Conservation (phyloP, 1,140 invertebrate genomes). For the Achatina immaculata region DNA sequence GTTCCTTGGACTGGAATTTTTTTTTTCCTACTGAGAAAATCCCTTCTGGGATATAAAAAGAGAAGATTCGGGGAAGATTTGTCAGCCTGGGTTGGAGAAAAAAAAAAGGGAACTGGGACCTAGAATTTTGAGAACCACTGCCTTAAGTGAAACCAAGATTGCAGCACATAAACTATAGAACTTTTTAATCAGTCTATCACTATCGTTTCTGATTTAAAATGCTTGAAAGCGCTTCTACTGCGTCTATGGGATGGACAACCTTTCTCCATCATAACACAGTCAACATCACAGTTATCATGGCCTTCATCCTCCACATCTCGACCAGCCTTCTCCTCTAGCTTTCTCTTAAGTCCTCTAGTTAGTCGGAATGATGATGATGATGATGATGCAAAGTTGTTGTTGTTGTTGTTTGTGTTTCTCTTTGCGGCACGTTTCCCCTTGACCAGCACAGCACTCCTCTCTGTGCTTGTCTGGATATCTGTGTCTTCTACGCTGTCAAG, state of each 20-base stretch:
- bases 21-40: no score
- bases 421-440: slow-evolving; percentile 15
- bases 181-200: slow-evolving; percentile 19
- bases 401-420: slow-evolving; percentile 38
- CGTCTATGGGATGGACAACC: slow-evolving; percentile 18
- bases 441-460: background rate
- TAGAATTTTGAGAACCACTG: no score
- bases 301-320: slow-evolving; percentile 41
- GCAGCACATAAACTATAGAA: background rate
- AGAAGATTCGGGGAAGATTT: no score
- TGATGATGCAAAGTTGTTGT: no score
- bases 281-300: slow-evolving; percentile 42
- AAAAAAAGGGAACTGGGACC: no score
- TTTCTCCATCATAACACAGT: slow-evolving; percentile 36
- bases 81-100: no score
- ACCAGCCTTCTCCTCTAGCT: slow-evolving; percentile 42
- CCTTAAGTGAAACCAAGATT: background rate
- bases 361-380: slow-evolving; percentile 22
- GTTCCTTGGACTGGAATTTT: no score
- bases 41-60: no score
- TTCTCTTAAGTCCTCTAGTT: slow-evolving; percentile 50
- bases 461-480: background rate
- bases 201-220: slow-evolving; percentile 33
- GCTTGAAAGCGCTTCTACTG: slow-evolving; percentile 17
- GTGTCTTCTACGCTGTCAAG: slow-evolving; percentile 26